These are phyloP conservation scores for Parnassius orleans DNA, from an alignment of 2,888 invertebrate species.

Conservation along the genomic window DNA sequence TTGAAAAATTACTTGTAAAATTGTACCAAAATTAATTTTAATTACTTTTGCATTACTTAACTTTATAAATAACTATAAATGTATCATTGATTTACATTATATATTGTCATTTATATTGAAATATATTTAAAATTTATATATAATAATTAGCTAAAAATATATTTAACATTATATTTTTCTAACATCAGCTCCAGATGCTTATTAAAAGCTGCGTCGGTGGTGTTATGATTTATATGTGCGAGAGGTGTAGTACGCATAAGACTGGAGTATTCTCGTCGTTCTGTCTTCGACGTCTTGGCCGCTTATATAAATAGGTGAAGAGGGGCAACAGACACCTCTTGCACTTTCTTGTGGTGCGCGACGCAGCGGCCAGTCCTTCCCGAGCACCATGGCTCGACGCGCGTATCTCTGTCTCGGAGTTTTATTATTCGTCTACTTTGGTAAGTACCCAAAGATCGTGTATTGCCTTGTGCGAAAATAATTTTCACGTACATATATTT, in stretches of 20 bases:
- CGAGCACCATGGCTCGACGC: slow-evolving; percentile 80
- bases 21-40: too few relatives aligned
- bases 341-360: slow-evolving; percentile 75
- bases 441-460: slow-evolving; percentile 57
- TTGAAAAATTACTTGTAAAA: too few relatives aligned
- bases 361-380: slow-evolving; percentile 68
- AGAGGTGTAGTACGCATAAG: slow-evolving; percentile 56
- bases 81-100: too few relatives aligned
- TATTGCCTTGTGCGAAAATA: slow-evolving; percentile 10
- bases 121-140: too few relatives aligned
- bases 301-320: slow-evolving; percentile 80
- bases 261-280: slow-evolving; percentile 54
- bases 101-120: too few relatives aligned
- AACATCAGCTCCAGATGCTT: slow-evolving; percentile 47
- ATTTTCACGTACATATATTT: too few relatives aligned
- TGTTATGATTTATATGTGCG: slow-evolving; percentile 52
- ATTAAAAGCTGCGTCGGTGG: slow-evolving; percentile 62
- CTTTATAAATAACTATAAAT: too few relatives aligned
- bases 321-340: slow-evolving; percentile 76
- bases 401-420: slow-evolving; percentile 75
- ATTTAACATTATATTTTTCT: slow-evolving; percentile 37
- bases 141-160: neutral
- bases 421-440: slow-evolving; percentile 68
- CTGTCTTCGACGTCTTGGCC: slow-evolving; percentile 54
- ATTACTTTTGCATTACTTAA: too few relatives aligned